Conservation (phyloP, 2,888 invertebrate genomes). For the Himalopsyche japonica region DNA sequence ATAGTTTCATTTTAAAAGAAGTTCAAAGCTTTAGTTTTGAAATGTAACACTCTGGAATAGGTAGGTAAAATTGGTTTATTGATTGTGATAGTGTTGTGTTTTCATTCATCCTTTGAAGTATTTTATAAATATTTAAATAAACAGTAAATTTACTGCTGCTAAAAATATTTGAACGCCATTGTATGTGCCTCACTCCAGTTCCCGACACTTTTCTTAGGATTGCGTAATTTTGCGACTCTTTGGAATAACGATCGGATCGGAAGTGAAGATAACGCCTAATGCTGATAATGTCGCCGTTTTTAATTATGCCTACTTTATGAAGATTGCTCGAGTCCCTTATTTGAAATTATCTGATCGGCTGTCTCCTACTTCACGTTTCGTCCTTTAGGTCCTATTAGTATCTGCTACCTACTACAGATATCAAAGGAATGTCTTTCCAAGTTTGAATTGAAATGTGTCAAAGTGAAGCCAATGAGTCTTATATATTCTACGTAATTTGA, state of each 20-base stretch:
- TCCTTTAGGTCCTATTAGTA: background rate
- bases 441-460: background rate
- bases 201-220: conserved; percentile 2
- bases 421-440: background rate
- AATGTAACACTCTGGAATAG: too few species aligned
- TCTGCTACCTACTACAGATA: background rate
- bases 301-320: background rate
- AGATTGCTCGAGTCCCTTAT: background rate
- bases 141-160: too few species aligned
- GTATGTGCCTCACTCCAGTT: background rate
- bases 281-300: conserved; percentile 1
- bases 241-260: background rate
- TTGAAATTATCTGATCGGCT: background rate
- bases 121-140: too few species aligned
- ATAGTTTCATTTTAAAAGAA: too few species aligned
- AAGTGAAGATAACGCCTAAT: background rate
- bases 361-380: background rate
- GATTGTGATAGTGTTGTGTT: too few species aligned
- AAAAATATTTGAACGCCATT: background rate
- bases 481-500: too few species aligned
- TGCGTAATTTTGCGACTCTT: conserved; percentile 6
- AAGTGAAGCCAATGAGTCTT: background rate
- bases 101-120: too few species aligned
- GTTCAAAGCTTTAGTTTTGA: too few species aligned
- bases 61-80: too few species aligned